A percentile compares a stretch with the other conserved stretches of the same genome.
phyloP scores from a whole-genome alignment of 2,888 invertebrate species.

The Heliconius hortense region DNA sequence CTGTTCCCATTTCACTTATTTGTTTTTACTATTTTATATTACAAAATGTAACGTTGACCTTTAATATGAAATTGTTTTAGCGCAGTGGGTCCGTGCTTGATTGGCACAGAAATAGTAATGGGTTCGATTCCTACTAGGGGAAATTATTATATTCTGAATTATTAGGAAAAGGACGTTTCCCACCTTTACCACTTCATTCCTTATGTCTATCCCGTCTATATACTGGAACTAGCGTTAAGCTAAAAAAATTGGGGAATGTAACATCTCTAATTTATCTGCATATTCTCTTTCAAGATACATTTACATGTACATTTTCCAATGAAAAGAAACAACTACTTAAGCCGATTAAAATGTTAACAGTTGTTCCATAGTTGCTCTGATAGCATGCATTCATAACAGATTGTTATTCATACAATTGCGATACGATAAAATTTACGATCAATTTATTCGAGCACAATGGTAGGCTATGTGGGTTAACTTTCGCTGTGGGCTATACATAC shows the following conservation, averaged over 20 bases:
- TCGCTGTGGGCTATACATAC: slow-evolving; percentile 20
- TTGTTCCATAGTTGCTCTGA: slow-evolving; percentile 13
- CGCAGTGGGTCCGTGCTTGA: neutral
- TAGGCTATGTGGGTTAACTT: slow-evolving; percentile 37
- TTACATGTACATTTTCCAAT: neutral
- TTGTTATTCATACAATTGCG: slow-evolving; percentile 27
- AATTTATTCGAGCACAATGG: slow-evolving; percentile 34
- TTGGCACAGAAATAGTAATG: neutral
- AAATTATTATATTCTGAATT: neutral
- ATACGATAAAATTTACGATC: slow-evolving; percentile 31
- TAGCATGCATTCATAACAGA: slow-evolving; percentile 24
- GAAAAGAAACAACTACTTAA: neutral
- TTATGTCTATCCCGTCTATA: too few species aligned
- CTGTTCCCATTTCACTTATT: neutral
- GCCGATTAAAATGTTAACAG: slow-evolving; percentile 7
- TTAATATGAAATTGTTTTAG: neutral
- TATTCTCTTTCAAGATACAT: neutral
- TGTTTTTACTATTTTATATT: slow-evolving; percentile 2
- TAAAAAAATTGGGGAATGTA: too few species aligned
- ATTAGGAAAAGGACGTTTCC: neutral
- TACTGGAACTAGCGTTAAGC: too few species aligned
- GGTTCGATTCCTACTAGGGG: neutral
- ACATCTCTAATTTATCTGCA: neutral
- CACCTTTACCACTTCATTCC: too few species aligned
- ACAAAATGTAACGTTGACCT: neutral